Base-by-base conservation (phyloP, 2,888 invertebrate species). In the Cephonodes hylas region DNA sequence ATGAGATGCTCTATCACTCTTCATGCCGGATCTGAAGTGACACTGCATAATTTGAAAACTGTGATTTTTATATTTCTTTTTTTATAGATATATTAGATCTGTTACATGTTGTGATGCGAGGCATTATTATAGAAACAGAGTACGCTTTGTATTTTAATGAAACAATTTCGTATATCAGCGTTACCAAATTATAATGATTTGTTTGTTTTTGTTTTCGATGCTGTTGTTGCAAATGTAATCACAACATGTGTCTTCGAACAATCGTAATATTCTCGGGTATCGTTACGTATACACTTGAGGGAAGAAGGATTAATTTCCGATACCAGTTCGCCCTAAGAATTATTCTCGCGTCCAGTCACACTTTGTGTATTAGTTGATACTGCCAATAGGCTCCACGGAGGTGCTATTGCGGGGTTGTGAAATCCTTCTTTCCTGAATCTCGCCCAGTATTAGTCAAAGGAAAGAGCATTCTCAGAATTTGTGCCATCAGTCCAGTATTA, bases 401-500 rank as follows among this genome's bases (percentile, higher is more conserved):
- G 91, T 91, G 92, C 92, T 91, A 89, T 70, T 70, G 75, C 73
- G 75, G 75, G 90, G 93, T 93, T 93, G 93, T 93, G 92, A 89
- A 70, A 75, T 91, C 93, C 93, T 93, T 91, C 91, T 90, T 90
- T 86, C 90, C 87, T 67, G 66, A 75, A 63, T 83, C 77, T 88
- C 81, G 87, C 84, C 88, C 91, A 92, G 91, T 92, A 91, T 92
- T 91, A 87, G 92, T 88, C 89, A 87, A 88, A 85, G 88, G 85
- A 81, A 80, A 68, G 83, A 77, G 86, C 88, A 89, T 91, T 88
- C 80, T 85, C 77, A 83, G 82, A 85, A 88, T 82, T 84, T 81
- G 92, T 92, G 92, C 92, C 92, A 92, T 92, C 88, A 79, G 81
- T 86, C 89, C 91, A 91, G 90, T 91, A 91, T 91, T 91, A 89